Percentiles rank a stretch among this genome's conserved stretches.
phyloP scores from a whole-genome alignment of 2,113 vertebrate genomes.

The Ranitomeya variabilis region DNA sequence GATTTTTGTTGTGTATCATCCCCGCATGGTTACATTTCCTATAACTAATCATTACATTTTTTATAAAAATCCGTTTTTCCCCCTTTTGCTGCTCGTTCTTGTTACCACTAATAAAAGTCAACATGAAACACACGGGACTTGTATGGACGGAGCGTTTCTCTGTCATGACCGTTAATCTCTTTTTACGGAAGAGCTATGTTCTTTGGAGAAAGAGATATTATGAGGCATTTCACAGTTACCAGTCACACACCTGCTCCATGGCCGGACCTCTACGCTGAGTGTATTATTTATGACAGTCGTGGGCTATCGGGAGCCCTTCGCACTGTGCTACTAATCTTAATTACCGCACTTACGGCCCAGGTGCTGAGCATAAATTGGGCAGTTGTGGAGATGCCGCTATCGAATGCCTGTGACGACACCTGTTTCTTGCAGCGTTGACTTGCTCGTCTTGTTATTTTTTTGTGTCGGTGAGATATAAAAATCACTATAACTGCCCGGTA shows the following conservation, averaged over 20 bases:
- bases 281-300: slow-evolving; percentile 36
- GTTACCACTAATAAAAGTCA: slow-evolving; percentile 13
- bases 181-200: slow-evolving; percentile 6
- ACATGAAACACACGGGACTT: not conserved
- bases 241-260: slow-evolving; percentile 36
- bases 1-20: not conserved
- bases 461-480: not conserved
- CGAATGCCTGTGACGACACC: not conserved
- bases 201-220: slow-evolving; percentile 19
- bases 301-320: slow-evolving; percentile 32
- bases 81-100: not conserved
- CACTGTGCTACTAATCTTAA: slow-evolving; percentile 36
- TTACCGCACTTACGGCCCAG: slow-evolving; percentile 25
- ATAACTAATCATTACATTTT: not conserved
- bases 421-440: not conserved
- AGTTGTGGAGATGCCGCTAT: not conserved
- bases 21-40: not conserved
- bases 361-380: slow-evolving; percentile 27
- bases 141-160: not conserved
- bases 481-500: not conserved
- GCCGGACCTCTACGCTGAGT: not conserved
- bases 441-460: not conserved
- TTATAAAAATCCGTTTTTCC: not conserved
- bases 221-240: slow-evolving; percentile 36
- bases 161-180: slow-evolving; percentile 16